Percentiles rank a stretch among this genome's conserved stretches.
Evolutionary conservation across 2,888 invertebrate genomes (phyloP).

Genomic region (Meiosimyza platycephala): DNA sequence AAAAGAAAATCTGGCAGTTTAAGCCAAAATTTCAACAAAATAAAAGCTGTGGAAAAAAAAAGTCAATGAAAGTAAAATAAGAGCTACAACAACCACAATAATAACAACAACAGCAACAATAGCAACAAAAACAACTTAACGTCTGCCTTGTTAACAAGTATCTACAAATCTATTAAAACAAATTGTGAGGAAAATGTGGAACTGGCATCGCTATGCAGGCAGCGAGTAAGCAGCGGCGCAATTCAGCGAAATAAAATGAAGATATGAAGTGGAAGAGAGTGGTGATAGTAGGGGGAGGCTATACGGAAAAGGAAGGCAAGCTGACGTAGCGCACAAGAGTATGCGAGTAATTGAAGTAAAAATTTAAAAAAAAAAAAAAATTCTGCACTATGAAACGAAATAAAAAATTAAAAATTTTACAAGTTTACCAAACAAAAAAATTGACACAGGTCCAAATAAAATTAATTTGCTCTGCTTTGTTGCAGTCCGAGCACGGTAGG

Average conservation of each 20-base stretch:
- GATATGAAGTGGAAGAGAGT: conserved; percentile 7
- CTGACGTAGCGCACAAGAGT: no score
- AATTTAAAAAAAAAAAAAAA: no score
- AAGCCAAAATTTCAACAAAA: conserved; percentile 33
- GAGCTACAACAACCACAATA: conserved; percentile 27
- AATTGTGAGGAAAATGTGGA: conserved; percentile 23
- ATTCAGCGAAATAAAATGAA: neutral
- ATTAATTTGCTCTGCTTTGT: no score
- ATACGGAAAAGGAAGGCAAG: no score
- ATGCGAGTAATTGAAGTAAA: no score
- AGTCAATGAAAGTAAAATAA: conserved; percentile 14
- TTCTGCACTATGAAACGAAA: no score
- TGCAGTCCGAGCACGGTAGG: no score
- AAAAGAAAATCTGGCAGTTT: neutral
- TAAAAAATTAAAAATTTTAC: no score
- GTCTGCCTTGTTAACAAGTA: conserved; percentile 27
- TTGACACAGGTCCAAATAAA: no score
- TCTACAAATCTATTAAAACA: conserved; percentile 26
- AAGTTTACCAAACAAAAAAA: no score
- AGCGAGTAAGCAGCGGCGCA: no score
- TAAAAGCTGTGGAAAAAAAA: conserved; percentile 34
- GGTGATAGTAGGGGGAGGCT: no score
- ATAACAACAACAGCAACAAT: conserved; percentile 17
- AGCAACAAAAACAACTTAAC: conserved; percentile 17
- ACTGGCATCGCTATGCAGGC: neutral